Conservation (phyloP, 2,797 vertebrate species). For the Chrysocyon brachyurus region DNA sequence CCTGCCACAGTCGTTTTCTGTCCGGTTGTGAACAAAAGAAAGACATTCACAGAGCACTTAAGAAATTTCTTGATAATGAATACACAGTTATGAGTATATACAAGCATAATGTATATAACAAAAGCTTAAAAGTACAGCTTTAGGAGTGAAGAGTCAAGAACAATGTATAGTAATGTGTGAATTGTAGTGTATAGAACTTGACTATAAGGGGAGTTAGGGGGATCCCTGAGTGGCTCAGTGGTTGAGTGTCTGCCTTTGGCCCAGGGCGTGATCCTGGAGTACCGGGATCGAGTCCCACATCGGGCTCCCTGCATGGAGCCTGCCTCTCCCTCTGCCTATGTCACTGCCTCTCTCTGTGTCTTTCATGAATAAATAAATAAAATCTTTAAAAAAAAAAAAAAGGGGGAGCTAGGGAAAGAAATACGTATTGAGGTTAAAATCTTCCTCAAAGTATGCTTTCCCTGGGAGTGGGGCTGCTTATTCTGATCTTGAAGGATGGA, state of each 20-base stretch:
- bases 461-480: not conserved
- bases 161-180: not conserved
- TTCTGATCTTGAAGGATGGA: not conserved
- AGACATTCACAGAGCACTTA: not conserved
- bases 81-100: not conserved
- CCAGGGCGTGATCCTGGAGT: no score
- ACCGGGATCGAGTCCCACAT: no score
- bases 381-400: no score
- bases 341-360: no score
- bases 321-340: no score
- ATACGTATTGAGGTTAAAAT: not conserved
- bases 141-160: not conserved
- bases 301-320: no score
- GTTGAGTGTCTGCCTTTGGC: no score
- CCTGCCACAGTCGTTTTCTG: not conserved
- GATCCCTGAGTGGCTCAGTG: no score
- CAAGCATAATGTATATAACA: not conserved
- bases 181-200: not conserved
- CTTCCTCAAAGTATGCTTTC: not conserved
- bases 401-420: not conserved
- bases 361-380: no score
- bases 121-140: not conserved
- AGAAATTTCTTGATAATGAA: not conserved
- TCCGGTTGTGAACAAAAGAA: not conserved
- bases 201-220: not conserved